phyloP scores from a whole-genome alignment of 2,113 vertebrate genomes.

The Austrofundulus limnaeus region DNA sequence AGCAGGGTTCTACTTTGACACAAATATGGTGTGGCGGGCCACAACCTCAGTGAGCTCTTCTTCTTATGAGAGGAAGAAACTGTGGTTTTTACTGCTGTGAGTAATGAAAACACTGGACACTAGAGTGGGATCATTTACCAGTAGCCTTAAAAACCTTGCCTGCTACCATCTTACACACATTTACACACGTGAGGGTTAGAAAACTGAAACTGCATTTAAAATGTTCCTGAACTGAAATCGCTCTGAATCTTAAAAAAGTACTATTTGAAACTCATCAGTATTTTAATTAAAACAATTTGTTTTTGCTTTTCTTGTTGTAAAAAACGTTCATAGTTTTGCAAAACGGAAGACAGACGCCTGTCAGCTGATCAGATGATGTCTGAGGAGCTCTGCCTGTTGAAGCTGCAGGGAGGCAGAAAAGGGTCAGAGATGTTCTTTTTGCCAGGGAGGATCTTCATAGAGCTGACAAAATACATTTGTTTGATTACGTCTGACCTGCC shows the following conservation, averaged over 20 bases:
- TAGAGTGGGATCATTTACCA: slow-evolving; percentile 22
- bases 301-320: too few species aligned
- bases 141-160: slow-evolving; percentile 15
- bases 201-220: slow-evolving; percentile 1
- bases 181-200: not conserved
- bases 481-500: slow-evolving; percentile 35
- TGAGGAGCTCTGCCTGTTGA: slow-evolving; percentile 23
- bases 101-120: slow-evolving; percentile 47
- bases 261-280: slow-evolving; percentile 6
- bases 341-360: slow-evolving; percentile 12
- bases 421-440: slow-evolving; percentile 26
- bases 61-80: slow-evolving; percentile 47
- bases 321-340: not conserved
- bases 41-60: slow-evolving; percentile 47
- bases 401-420: slow-evolving; percentile 12
- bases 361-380: slow-evolving; percentile 22
- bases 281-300: slow-evolving; percentile 12
- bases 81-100: slow-evolving; percentile 33
- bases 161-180: slow-evolving; percentile 1
- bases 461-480: slow-evolving; percentile 49
- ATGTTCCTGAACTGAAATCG: slow-evolving; percentile 1
- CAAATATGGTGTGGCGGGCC: slow-evolving; percentile 48
- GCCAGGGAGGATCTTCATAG: slow-evolving; percentile 35
- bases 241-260: not conserved
- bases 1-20: slow-evolving; percentile 53